Evolutionary conservation across 2,113 vertebrate genomes (phyloP), one percentile per base, ranked within the genome.

Genomic region (Cryptotis parvus): DNA sequence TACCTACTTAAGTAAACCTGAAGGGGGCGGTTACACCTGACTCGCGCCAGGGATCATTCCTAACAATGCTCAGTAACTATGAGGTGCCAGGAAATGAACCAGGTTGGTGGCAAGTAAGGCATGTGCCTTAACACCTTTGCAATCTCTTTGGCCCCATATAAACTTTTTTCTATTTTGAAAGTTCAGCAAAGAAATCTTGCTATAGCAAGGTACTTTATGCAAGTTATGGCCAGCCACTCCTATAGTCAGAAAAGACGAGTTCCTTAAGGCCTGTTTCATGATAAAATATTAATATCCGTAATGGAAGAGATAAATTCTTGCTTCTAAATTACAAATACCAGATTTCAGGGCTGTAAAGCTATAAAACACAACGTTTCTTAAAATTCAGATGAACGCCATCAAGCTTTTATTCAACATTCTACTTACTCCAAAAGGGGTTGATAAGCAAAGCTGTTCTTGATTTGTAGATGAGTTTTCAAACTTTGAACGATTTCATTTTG

Each of bases 351-450:
- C 78, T 24, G 49, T 27, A 15, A 18, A 86, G 69, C 31, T 77
- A 73, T 24, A 18, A 91, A 86, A 82, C n/a, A 89, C 0, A 49
- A 41, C 7, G 9, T 52, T 80, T 80, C n/a, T 39, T 81, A 80
- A 80, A 92, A 78, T 16, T 75, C 37, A 89, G 45, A 79, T 6
- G 92, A 87, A 52, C 26, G 3, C 15, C 12, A 26, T 29, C 0
- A 2, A 55, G 24, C 12, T 77, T 91, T 94, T 39, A 33, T 18
- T 65, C 29, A 72, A 85, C 72, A 85, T 39, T 15, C 26, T 92
- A 97, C 99, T 99, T 98, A 99, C 99, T 99, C 99, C 88, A 99
- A 97, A 8, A 99, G 97, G 0, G 99, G 99, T 0, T 99, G 98
- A 91, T 98, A 98, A 80, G 99, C 99, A 82, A 99, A 96, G 96